Evolutionary conservation across 2,888 invertebrate genomes (phyloP).

Genomic region (Ferdinandea cuprea): DNA sequence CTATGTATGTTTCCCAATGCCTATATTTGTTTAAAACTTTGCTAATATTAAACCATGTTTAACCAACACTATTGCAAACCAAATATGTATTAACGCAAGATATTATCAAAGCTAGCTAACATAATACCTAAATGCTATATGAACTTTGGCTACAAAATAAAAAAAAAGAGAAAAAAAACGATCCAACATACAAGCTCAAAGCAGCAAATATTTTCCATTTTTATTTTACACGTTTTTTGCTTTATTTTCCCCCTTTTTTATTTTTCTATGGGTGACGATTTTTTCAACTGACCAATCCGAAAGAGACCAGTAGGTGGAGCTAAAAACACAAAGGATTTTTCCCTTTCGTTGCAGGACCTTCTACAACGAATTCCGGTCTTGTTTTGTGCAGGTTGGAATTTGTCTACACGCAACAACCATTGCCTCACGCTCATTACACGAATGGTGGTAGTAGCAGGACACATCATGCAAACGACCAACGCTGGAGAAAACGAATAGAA

Average conservation of each 20-base stretch:
- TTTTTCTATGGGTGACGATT: conserved; percentile 36
- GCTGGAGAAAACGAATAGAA: conserved; percentile 39
- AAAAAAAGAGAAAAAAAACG: conserved; percentile 19
- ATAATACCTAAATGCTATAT: conserved; percentile 10
- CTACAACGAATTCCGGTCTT: conserved; percentile 40
- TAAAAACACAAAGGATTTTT: conserved; percentile 43
- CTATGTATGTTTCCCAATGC: neutral
- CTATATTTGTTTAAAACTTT: neutral
- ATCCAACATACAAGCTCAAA: conserved; percentile 16
- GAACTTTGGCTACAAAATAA: conserved; percentile 6
- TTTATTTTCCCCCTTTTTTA: neutral
- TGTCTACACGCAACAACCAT: conserved; percentile 27
- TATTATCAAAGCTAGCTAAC: conserved; percentile 9
- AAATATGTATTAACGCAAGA: conserved; percentile 13
- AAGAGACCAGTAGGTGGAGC: conserved; percentile 54
- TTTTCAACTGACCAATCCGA: conserved; percentile 51
- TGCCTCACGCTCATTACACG: conserved; percentile 26
- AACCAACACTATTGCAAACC: conserved; percentile 4
- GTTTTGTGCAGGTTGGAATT: conserved; percentile 40
- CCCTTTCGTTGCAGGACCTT: conserved; percentile 16
- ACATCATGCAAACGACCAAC: conserved; percentile 8
- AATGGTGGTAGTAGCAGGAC: conserved; percentile 33
- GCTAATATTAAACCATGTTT: conserved; percentile 12
- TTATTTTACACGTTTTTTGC: conserved; percentile 22
- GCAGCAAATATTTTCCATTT: conserved; percentile 42